Conservation (phyloP, 1,140 invertebrate genomes). For the Aradophagus sp. region DNA sequence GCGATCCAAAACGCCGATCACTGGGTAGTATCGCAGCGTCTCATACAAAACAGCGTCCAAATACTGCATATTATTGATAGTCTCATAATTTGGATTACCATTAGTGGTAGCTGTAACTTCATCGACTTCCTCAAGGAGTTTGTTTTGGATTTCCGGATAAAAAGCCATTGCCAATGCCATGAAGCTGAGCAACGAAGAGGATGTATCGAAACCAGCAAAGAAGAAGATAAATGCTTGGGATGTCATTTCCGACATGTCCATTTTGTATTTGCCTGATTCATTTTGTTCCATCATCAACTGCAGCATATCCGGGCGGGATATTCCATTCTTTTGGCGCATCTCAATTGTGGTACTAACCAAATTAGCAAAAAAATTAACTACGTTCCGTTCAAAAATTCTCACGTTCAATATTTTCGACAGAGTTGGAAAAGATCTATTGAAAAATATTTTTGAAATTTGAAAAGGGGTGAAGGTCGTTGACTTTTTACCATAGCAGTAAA, state of each 20-base stretch:
- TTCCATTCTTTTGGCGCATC: slow-evolving; percentile 69
- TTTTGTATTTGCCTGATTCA: background rate
- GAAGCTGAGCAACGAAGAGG: slow-evolving; percentile 52
- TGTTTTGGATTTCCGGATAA: slow-evolving; percentile 41
- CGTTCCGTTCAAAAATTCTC: slow-evolving; percentile 33
- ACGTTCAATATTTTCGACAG: slow-evolving; percentile 48
- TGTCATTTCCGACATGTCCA: slow-evolving; percentile 10
- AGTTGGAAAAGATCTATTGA: slow-evolving; percentile 22
- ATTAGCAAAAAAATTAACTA: slow-evolving; percentile 62
- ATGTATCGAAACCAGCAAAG: slow-evolving; percentile 67
- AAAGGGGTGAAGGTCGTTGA: slow-evolving; percentile 55
- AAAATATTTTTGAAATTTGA: slow-evolving; percentile 60
- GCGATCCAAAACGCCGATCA: slow-evolving; percentile 73
- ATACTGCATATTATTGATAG: slow-evolving; percentile 34
- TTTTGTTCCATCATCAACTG: slow-evolving; percentile 73
- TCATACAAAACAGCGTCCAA: slow-evolving; percentile 54
- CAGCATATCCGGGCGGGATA: slow-evolving; percentile 74
- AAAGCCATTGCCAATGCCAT: slow-evolving; percentile 18
- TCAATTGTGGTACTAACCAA: slow-evolving; percentile 73
- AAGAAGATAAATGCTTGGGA: slow-evolving; percentile 62
- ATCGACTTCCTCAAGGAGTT: slow-evolving; percentile 55
- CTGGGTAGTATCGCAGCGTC: slow-evolving; percentile 31
- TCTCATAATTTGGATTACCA: slow-evolving; percentile 44
- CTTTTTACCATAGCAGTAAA: too few species aligned
- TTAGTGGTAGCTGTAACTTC: slow-evolving; percentile 29